Evolutionary conservation across 1,140 invertebrate species (phyloP).

Genomic region (Drosophila burlai): DNA sequence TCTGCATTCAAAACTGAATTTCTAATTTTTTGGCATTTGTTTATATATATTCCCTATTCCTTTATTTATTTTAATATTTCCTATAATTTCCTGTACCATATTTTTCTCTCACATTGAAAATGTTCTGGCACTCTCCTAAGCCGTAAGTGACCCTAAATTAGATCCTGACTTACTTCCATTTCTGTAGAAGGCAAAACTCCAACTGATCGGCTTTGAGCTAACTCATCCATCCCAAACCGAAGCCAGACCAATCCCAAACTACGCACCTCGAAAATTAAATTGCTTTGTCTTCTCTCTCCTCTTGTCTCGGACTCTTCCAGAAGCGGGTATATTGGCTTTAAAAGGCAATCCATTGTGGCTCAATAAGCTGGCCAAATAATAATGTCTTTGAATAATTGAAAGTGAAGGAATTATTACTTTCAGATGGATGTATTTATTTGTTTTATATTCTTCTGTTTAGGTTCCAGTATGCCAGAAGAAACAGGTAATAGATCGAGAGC

Average conservation of each 20-base stretch:
- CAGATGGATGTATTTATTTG: neutral
- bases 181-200: neutral
- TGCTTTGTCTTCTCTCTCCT: conserved; percentile 6
- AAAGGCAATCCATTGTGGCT: neutral
- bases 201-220: neutral
- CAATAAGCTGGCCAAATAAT: neutral
- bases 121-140: neutral
- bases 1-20: too few species aligned
- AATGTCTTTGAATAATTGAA: neutral
- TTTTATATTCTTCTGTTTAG: neutral
- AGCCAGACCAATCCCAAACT: neutral
- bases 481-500: conserved; percentile 10
- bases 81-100: too few species aligned
- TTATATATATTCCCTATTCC: too few species aligned
- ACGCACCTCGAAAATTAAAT: conserved; percentile 17
- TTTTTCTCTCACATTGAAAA: neutral
- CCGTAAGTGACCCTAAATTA: neutral
- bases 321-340: conserved; percentile 4
- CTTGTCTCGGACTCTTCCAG: neutral
- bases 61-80: too few species aligned
- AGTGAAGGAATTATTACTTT: conserved; percentile 1
- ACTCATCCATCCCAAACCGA: neutral
- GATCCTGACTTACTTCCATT: neutral
- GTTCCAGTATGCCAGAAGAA: neutral
- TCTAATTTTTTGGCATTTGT: too few species aligned